A percentile compares a stretch with the other conserved stretches of the same genome.
Conservation (phyloP, 2,113 vertebrate genomes). For the Rhynchopsitta pachyrhyncha region DNA sequence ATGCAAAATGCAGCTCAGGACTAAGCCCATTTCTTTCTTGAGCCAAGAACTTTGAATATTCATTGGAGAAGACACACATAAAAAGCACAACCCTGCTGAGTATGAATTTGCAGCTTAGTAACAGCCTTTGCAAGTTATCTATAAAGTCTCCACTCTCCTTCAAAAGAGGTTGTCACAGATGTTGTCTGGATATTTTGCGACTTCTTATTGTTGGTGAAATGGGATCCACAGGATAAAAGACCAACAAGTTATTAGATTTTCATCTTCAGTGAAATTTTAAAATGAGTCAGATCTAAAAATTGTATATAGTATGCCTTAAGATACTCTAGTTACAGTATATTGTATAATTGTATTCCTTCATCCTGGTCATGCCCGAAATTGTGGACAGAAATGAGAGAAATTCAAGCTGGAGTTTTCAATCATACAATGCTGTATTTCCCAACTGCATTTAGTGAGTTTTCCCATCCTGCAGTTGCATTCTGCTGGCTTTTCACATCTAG, state of each 20-base stretch:
- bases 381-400: neutral
- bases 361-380: neutral
- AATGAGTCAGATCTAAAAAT: neutral
- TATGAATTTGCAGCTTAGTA: neutral
- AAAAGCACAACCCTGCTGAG: neutral
- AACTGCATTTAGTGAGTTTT: constrained; percentile 15
- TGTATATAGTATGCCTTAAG: neutral
- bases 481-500: constrained; percentile 35
- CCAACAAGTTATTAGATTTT: neutral
- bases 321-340: neutral
- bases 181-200: neutral
- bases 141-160: neutral
- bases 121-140: neutral
- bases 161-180: neutral
- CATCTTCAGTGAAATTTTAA: neutral
- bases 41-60: neutral
- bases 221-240: neutral
- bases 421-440: neutral
- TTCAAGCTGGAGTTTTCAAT: neutral
- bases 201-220: neutral
- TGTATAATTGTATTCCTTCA: neutral
- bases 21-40: neutral
- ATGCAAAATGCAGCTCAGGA: neutral
- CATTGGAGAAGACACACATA: neutral
- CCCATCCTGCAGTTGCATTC: constrained; percentile 39